Base-by-base conservation (phyloP, 2,113 vertebrate genomes). In the Sialia sialis region DNA sequence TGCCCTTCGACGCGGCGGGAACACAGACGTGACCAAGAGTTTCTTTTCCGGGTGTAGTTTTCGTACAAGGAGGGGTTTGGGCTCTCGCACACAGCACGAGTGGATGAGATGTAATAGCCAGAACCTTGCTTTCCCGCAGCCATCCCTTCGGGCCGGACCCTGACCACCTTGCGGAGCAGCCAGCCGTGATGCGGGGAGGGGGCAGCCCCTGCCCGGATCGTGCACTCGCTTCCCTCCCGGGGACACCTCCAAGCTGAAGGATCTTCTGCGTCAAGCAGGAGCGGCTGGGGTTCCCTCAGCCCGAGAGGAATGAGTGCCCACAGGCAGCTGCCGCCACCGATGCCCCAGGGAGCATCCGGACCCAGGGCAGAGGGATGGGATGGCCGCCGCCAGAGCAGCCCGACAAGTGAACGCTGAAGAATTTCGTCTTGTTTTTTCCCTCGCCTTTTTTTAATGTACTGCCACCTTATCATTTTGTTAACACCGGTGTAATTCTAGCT, bases 371-470 rank as follows among this genome's bases (percentile, higher is more conserved):
- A 2, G 7, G 21, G 14, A 73, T 16, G 6, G 4, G 11, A 13
- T 21, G 32, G 25, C 41, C 16, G 6, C 25, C 5, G 5, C 26
- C 25, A 9, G 54, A 38, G 51, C 16, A 5, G 10, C 34, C 32
- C 29, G 10, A 18, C 8, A 19, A 39, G 10, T 7, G 30, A 72
- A 26, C 9, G 1, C 20, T 16, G 62, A 64, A 39, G 7, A 14
- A 7, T 9, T 34, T 39, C 27, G 0, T 34, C 32, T 69, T 58
- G 36, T 55, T 56, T 26, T 56, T 26, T 3, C 7, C 20, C 22
- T 6, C 2, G 0, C 6, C n/a, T 17, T 73, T 55, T 23, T 39
- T 60, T 26, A 9, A 41, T 6, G 4, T 5, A 32, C 10, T 75
- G 32, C 19, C 36, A 8, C 15, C 13, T 67, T 15, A 16, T 4